Percentiles rank a stretch among this genome's conserved stretches.
These are phyloP conservation scores for Sebastes matsubarae DNA, from an alignment of 2,797 vertebrate genomes.

Conservation along the genomic window DNA sequence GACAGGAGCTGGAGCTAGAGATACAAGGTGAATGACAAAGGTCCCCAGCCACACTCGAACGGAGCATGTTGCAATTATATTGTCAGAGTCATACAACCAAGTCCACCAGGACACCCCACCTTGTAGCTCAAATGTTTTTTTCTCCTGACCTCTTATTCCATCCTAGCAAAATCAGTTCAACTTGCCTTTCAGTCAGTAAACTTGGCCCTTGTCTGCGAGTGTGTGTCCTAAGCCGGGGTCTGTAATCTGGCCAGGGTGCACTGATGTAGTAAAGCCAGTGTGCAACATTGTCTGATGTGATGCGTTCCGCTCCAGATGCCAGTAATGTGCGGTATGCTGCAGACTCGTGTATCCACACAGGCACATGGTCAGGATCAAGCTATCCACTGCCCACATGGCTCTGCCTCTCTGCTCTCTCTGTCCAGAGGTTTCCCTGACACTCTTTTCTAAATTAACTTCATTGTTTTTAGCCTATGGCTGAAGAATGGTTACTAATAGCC, in stretches of 20 bases:
- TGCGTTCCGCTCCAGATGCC: constrained; percentile 51
- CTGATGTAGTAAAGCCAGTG: constrained; percentile 56
- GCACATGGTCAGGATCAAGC: constrained; percentile 38
- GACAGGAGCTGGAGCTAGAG: background rate
- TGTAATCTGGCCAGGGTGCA: constrained; percentile 12
- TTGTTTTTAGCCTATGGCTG: background rate
- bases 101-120: background rate
- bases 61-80: no score
- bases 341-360: constrained; percentile 28
- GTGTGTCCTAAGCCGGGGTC: background rate
- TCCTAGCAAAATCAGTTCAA: background rate
- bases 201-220: background rate
- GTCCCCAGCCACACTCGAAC: background rate
- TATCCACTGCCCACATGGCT: constrained; percentile 11
- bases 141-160: background rate
- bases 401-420: background rate
- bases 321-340: constrained; percentile 54
- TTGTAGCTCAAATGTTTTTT: background rate
- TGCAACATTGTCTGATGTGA: constrained; percentile 43
- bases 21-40: background rate
- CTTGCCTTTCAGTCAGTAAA: background rate
- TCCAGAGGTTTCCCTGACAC: background rate
- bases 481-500: background rate
- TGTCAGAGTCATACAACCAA: background rate
- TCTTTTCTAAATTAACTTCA: background rate